phyloP scores from a whole-genome alignment of 2,797 vertebrate genomes.

The Pangasius mekongensis region DNA sequence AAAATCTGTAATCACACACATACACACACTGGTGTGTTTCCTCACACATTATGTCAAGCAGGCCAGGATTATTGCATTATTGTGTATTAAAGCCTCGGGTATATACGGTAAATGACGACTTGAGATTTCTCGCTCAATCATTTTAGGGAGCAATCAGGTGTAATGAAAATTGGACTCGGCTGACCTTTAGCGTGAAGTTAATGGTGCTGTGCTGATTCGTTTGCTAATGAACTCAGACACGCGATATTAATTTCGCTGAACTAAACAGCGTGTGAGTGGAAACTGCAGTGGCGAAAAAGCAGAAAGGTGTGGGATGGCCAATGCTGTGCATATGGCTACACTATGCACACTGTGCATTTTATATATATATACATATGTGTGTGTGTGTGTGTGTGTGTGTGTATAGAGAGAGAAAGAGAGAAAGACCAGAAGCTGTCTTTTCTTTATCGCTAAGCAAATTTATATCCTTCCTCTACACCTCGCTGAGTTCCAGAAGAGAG shows the following conservation, averaged over 20 bases:
- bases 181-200: conserved; percentile 44
- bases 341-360: too few species aligned
- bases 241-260: not conserved
- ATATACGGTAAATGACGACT: not conserved
- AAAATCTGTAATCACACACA: not conserved
- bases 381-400: too few species aligned
- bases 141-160: not conserved
- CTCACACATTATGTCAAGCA: not conserved
- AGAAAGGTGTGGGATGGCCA: not conserved
- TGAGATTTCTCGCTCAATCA: not conserved
- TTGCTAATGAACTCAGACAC: conserved; percentile 33
- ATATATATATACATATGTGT: too few species aligned
- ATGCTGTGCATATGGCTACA: not conserved
- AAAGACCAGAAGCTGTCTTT: not conserved
- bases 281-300: not conserved
- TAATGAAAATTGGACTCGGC: not conserved
- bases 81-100: conserved; percentile 8
- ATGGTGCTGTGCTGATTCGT: conserved; percentile 25
- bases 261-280: not conserved
- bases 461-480: not conserved
- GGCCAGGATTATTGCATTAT: not conserved
- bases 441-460: not conserved
- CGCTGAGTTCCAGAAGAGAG: not conserved
- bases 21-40: not conserved
- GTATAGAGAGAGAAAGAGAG: not conserved